A percentile compares a stretch with the other conserved stretches of the same genome.
phyloP scores from a whole-genome alignment of 1,140 invertebrate genomes.

The Bombus consobrinus region DNA sequence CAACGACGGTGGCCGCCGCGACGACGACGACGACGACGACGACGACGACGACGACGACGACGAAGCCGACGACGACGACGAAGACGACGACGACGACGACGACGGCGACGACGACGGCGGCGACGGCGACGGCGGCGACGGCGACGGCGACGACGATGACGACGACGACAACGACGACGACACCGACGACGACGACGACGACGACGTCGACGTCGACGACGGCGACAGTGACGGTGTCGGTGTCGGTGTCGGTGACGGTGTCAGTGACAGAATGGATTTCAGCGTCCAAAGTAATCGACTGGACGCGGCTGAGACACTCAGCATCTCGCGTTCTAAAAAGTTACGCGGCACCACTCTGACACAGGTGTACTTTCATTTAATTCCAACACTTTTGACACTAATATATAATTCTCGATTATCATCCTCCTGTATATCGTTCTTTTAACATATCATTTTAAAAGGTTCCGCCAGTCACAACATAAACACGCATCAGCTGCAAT shows the following conservation, averaged over 20 bases:
- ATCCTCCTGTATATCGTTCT: background rate
- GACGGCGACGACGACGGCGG: background rate
- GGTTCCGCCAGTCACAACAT: background rate
- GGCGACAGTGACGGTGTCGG: background rate
- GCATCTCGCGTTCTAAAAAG: conserved; percentile 75
- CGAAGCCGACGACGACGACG: background rate
- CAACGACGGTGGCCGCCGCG: background rate
- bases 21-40: background rate
- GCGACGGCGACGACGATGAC: background rate
- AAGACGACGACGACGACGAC: background rate
- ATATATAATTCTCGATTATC: background rate
- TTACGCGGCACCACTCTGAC: conserved; percentile 36
- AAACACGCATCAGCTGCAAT: background rate
- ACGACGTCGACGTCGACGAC: background rate
- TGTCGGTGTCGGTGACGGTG: conserved; percentile 23
- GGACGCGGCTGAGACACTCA: conserved; percentile 73
- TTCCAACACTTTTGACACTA: background rate
- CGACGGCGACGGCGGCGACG: background rate
- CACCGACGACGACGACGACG: background rate
- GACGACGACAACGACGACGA: background rate
- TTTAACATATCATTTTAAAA: background rate
- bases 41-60: background rate
- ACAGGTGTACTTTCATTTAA: background rate
- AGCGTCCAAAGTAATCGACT: conserved; percentile 73
- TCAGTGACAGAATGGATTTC: conserved; percentile 48